A percentile compares a stretch with the other conserved stretches of the same genome.
Evolutionary conservation across 2,797 vertebrate species (phyloP).

Genomic region (Melanotaenia boesemani): DNA sequence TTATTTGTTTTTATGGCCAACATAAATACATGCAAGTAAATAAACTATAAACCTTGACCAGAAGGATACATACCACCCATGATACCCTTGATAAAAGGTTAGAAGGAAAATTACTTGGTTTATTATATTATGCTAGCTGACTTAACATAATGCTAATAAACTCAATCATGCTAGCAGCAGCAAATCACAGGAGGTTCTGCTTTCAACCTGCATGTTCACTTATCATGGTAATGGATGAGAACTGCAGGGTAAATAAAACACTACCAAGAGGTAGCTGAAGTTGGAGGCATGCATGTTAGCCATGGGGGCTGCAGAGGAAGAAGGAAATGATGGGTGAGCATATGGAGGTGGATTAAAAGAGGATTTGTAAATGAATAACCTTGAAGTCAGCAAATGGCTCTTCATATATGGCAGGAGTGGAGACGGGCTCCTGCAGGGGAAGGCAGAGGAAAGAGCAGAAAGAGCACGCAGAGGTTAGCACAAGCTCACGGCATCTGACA

Average conservation of each 20-base stretch:
- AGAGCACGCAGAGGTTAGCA: conserved; percentile 68
- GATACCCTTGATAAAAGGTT: too few relatives aligned
- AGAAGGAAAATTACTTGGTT: too few relatives aligned
- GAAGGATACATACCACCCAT: too few relatives aligned
- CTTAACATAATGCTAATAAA: not conserved
- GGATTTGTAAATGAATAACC: conserved; percentile 75
- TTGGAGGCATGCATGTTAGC: conserved; percentile 18
- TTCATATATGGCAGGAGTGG: conserved; percentile 83
- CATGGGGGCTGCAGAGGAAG: not conserved
- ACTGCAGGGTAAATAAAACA: not conserved
- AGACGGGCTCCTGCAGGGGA: conserved; percentile 83
- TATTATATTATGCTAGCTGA: too few relatives aligned
- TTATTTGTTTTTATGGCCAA: too few relatives aligned
- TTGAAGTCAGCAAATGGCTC: conserved; percentile 84
- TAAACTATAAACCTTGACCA: too few relatives aligned
- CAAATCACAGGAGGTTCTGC: not conserved
- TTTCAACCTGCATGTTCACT: not conserved
- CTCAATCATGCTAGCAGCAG: not conserved
- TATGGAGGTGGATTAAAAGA: conserved; percentile 26
- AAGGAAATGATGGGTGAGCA: conserved; percentile 17
- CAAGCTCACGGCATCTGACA: conserved; percentile 24
- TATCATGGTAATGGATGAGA: not conserved
- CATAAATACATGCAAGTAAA: too few relatives aligned
- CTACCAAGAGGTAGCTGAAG: not conserved
- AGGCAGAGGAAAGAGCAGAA: conserved; percentile 74